Evolutionary conservation across 2,797 vertebrate genomes (phyloP).

Genomic region (Lates japonicus): DNA sequence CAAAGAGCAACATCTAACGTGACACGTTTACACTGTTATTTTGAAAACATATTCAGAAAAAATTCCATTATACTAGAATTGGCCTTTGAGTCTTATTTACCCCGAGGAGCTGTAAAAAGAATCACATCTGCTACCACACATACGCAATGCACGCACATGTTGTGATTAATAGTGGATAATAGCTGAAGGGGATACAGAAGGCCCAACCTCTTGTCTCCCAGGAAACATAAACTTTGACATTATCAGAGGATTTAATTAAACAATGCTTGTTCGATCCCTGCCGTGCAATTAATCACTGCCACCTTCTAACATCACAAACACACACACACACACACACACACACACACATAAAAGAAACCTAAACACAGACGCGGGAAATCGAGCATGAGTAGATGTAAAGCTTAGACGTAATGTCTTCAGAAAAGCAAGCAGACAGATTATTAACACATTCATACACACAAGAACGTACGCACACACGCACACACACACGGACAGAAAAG

Average conservation of each 20-base stretch:
- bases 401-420: background rate
- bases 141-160: slow-evolving; percentile 5
- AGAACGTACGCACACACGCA: too few relatives aligned
- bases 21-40: slow-evolving; percentile 13
- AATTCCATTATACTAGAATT: slow-evolving; percentile 26
- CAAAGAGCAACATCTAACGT: slow-evolving; percentile 12
- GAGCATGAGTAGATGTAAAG: slow-evolving; percentile 24
- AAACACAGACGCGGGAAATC: slow-evolving; percentile 11
- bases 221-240: slow-evolving; percentile 75
- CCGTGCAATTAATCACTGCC: slow-evolving; percentile 77
- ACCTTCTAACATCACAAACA: slow-evolving; percentile 30
- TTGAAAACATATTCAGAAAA: slow-evolving; percentile 18
- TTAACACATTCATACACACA: background rate
- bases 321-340: background rate
- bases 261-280: slow-evolving; percentile 66
- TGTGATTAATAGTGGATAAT: slow-evolving; percentile 62
- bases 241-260: slow-evolving; percentile 79
- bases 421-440: slow-evolving; percentile 11
- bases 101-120: slow-evolving; percentile 37
- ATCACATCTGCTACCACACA: slow-evolving; percentile 25
- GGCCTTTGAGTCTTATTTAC: slow-evolving; percentile 55
- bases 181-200: slow-evolving; percentile 44
- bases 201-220: slow-evolving; percentile 57
- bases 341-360: slow-evolving; percentile 15
- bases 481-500: background rate